Evolutionary conservation across 2,113 vertebrate genomes (phyloP), one percentile per base, ranked within the genome.

Genomic region (Penelope pileata): DNA sequence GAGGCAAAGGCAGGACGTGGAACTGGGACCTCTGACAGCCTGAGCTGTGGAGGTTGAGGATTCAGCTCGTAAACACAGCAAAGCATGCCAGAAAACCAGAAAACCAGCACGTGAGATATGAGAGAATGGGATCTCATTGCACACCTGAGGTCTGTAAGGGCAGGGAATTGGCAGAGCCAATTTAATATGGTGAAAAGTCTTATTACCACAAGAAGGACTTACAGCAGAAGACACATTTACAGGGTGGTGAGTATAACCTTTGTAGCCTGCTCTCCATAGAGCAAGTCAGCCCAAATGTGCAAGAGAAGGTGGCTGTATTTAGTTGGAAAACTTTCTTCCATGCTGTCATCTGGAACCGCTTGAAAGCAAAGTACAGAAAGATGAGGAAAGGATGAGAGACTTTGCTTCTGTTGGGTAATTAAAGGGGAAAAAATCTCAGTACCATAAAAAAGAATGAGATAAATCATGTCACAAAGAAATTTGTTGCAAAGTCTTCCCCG

Each of bases 401-500:
- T 91, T 88, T 84, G 69, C 80, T 96, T 93, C 92, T 96, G 73
- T 90, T 95, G 90, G 48, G 48, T 93, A 93, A 97, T 95, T 92
- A 93, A 94, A 91, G 19, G 34, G 30, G 76, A 12, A 6, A 90
- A 95, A 83, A 14, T 64, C 64, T 95, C 80, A n/a, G 36, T 40
- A 67, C 51, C 56, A 51, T 90, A 64, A 83, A 96, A 86, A 81
- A 16, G 56, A 75, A 63, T 62, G 68, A 91, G 50, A 90, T 78
- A 86, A 90, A 95, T 90, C 76, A 83, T 50, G 88, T 81, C 73
- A 82, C 80, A 90, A 68, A 90, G 38, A 78, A 79, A 84, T 82
- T 82, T 86, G 64, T 86, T 90, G 64, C 69, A 40, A 91, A 88
- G 22, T 68, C 40, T 81, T 95, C 53, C 43, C 11, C 43, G 72